phyloP scores from a whole-genome alignment of 2,888 invertebrate species.

The Agrotis exclamationis region DNA sequence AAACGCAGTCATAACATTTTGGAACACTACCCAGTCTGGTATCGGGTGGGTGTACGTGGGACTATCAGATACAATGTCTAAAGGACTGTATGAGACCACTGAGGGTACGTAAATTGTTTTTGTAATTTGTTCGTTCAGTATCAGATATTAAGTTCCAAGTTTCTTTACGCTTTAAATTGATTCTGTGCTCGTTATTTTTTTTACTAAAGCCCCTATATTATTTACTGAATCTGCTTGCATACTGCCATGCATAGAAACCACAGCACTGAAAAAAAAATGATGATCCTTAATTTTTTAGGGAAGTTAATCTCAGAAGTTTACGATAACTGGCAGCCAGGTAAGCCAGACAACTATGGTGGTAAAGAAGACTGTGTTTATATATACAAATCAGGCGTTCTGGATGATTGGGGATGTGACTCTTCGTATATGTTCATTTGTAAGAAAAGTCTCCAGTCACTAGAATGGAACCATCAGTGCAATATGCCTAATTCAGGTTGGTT shows the following conservation, averaged over 20 bases:
- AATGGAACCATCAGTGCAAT: too few relatives aligned
- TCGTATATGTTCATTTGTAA: neutral
- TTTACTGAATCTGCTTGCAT: too few relatives aligned
- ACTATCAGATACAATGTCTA: slow-evolving; percentile 59
- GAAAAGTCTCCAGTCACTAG: too few relatives aligned
- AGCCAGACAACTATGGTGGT: neutral
- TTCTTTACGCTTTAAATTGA: neutral
- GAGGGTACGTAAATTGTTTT: slow-evolving; percentile 60
- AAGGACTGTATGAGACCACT: slow-evolving; percentile 77
- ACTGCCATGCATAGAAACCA: too few relatives aligned
- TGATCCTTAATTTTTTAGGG: neutral
- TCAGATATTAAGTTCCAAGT: neutral
- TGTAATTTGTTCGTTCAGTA: neutral
- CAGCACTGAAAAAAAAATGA: neutral
- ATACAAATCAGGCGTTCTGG: neutral
- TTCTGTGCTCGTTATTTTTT: neutral
- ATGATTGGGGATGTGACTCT: neutral
- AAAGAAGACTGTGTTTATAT: neutral
- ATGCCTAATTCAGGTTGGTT: neutral
- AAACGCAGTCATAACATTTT: slow-evolving; percentile 4
- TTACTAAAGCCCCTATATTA: too few relatives aligned
- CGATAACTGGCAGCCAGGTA: neutral
- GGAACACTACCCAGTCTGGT: neutral
- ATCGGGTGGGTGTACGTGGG: slow-evolving; percentile 5
- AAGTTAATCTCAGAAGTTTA: slow-evolving; percentile 3